Evolutionary conservation across 2,113 vertebrate genomes (phyloP).

Genomic region (Orthonyx spaldingii): DNA sequence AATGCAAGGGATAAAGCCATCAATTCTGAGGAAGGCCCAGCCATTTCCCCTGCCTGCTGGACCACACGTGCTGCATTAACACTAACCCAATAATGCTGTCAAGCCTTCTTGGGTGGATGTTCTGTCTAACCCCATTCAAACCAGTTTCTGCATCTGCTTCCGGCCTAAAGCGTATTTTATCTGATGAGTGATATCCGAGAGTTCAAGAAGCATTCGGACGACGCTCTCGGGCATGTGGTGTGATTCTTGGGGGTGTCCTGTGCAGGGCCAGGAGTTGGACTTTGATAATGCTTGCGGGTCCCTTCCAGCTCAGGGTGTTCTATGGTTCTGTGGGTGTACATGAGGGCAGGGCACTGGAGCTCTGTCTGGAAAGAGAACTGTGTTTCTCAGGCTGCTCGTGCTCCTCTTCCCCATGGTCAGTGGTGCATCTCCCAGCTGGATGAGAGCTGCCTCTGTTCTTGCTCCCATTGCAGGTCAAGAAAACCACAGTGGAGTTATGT

Average conservation of each 20-base stretch:
- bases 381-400: rapidly evolving
- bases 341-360: not conserved
- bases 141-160: not conserved
- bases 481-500: not conserved
- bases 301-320: not conserved
- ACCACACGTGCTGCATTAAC: not conserved
- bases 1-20: not conserved
- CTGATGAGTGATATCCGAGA: not conserved
- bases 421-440: not conserved
- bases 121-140: not conserved
- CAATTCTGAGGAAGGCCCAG: not conserved
- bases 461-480: not conserved
- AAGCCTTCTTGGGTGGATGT: not conserved
- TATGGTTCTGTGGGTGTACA: not conserved
- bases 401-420: not conserved
- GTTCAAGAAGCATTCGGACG: not conserved
- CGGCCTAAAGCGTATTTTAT: not conserved
- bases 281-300: not conserved
- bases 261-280: not conserved
- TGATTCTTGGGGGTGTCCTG: not conserved
- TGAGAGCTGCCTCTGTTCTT: not conserved
- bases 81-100: not conserved
- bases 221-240: not conserved
- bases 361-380: not conserved
- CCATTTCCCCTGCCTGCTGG: not conserved